These are phyloP conservation scores for Drosophila leontia DNA, from an alignment of 1,140 invertebrate genomes.

Conservation along the genomic window DNA sequence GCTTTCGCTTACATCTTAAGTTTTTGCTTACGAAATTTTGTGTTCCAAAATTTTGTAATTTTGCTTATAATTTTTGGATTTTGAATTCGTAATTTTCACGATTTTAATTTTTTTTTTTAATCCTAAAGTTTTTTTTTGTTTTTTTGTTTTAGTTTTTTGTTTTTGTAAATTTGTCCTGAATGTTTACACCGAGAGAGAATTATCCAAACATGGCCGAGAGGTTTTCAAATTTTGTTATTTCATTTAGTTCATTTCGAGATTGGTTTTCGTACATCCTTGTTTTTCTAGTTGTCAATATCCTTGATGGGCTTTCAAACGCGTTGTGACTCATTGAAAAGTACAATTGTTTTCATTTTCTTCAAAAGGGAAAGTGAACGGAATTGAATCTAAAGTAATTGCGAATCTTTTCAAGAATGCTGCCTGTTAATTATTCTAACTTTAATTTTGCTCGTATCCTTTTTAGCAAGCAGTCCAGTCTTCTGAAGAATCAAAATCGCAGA, in stretches of 20 bases:
- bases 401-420: conserved; percentile 72
- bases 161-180: conserved; percentile 83
- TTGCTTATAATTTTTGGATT: conserved; percentile 80
- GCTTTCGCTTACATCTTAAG: conserved; percentile 68
- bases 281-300: conserved; percentile 55
- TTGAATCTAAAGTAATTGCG: conserved; percentile 45
- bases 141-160: conserved; percentile 55
- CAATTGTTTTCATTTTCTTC: conserved; percentile 56
- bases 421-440: conserved; percentile 77
- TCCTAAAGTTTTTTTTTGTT: conserved; percentile 44
- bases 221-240: conserved; percentile 76
- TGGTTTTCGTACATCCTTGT: conserved; percentile 52
- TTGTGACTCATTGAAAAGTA: conserved; percentile 71
- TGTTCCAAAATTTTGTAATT: conserved; percentile 80
- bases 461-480: conserved; percentile 35
- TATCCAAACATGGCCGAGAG: conserved; percentile 85
- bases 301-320: conserved; percentile 66
- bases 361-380: conserved; percentile 38
- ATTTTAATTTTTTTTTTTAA: conserved; percentile 61
- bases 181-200: conserved; percentile 85
- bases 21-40: conserved; percentile 78
- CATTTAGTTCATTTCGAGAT: conserved; percentile 59
- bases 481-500: conserved; percentile 27
- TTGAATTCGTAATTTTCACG: conserved; percentile 56
- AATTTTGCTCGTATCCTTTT: conserved; percentile 35